Base-by-base conservation (phyloP, 1,140 invertebrate genomes). In the Helicoverpa zea region DNA sequence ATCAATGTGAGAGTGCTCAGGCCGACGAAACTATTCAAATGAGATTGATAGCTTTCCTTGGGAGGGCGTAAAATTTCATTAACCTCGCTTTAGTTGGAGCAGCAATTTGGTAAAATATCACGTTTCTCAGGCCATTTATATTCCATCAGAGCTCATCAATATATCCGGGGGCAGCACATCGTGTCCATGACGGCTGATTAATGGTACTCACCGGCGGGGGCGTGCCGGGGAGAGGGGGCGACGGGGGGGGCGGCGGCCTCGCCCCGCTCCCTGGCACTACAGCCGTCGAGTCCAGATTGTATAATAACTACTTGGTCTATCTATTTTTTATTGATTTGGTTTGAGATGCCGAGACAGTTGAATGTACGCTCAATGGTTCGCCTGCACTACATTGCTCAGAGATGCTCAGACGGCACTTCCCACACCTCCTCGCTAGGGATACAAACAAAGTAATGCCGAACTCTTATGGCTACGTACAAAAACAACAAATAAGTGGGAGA, bases 121-220 rank as follows among this genome's bases (percentile, higher is more conserved):
- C 73, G 72, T 81, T 81, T 81, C 73, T 64, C 70, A 73, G 14
- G 52, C 54, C 80, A 81, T 81, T 81, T 81, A 81, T 77, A 81
- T 81, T 77, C 80, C 52, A 77, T 81, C 73, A 74, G 64, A 64
- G 74, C 74, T 70, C 80, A 77, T 81, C 80, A 81, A 77, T 81
- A 61, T 68, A 74, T 70, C 72, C 68, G 59, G 61, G 66, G 59
- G 47, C 61, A 66, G 76, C 64, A 70, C 63, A 43, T 70, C 63
- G 76, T 63, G 76, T 88, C 80, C 68, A 72, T 80, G 86, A 84
- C 86, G 82, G 66, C 78, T 84, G 82, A 88, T 86, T 88, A 86
- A 88, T 88, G 83, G 82, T 80, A 80, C 82, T 64, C 51, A 56
- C 35, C 29, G 76, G 9, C 14, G 30, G 76, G 73, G 30, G n/a